Conservation (phyloP, 2,888 invertebrate species). For the Melipona beecheii region DNA sequence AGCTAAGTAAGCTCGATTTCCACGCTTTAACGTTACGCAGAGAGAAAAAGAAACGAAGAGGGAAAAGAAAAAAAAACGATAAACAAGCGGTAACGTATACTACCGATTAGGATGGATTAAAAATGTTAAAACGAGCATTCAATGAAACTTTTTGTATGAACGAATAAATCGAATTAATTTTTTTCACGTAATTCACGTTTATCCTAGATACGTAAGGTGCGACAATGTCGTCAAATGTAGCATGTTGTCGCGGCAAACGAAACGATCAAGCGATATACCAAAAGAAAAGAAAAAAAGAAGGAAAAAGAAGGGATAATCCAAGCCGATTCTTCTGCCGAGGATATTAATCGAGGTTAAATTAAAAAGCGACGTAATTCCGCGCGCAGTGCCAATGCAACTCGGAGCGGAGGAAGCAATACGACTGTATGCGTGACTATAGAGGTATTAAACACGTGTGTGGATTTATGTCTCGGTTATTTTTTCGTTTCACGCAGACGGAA, state of each 20-base stretch:
- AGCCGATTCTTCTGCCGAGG: neutral
- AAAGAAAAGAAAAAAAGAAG: neutral
- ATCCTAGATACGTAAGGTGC: constrained; percentile 18
- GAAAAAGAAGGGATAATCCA: neutral
- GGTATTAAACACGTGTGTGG: constrained; percentile 3
- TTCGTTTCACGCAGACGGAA: neutral
- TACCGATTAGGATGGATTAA: neutral
- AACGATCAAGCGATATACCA: neutral
- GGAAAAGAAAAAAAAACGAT: neutral
- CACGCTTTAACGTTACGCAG: constrained; percentile 41
- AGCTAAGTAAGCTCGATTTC: constrained; percentile 46
- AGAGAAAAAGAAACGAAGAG: neutral
- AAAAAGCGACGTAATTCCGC: neutral
- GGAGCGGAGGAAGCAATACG: neutral
- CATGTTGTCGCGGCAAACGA: constrained; percentile 9
- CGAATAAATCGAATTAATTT: constrained; percentile 49
- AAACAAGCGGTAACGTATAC: neutral
- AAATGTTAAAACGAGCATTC: constrained; percentile 22
- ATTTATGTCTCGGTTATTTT: neutral
- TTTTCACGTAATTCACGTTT: constrained; percentile 42
- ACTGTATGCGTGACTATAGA: neutral
- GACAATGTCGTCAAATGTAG: neutral
- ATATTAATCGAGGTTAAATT: constrained; percentile 18
- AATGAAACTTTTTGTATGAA: constrained; percentile 43
- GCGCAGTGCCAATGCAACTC: constrained; percentile 38